phyloP scores from a whole-genome alignment of 2,113 vertebrate species.

The Rhea pennata region DNA sequence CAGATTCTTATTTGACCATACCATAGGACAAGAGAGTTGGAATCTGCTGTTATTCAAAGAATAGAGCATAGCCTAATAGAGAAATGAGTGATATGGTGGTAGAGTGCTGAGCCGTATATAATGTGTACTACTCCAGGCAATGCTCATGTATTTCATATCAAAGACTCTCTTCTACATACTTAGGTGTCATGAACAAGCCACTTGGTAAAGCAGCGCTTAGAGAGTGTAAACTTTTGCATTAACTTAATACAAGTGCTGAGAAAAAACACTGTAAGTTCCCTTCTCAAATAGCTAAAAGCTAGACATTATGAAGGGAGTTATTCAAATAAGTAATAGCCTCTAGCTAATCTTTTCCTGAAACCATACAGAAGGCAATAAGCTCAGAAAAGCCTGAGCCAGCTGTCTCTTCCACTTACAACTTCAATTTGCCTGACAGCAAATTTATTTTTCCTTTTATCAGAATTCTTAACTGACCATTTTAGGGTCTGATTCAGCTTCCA shows the following conservation, averaged over 20 bases:
- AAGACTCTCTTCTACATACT: accelerated
- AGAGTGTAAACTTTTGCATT: neutral
- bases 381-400: neutral
- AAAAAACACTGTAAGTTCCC: neutral
- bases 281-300: neutral
- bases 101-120: neutral
- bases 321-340: constrained; percentile 32
- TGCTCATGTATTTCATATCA: neutral
- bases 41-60: neutral
- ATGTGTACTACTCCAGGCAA: neutral
- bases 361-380: constrained; percentile 7
- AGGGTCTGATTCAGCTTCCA: neutral
- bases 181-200: neutral
- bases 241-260: neutral
- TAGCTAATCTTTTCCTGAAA: constrained; percentile 36
- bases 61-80: neutral
- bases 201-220: neutral
- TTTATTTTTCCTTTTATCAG: constrained; percentile 17
- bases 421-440: neutral
- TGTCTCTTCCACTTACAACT: neutral
- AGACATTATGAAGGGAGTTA: constrained; percentile 7
- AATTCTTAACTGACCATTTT: neutral
- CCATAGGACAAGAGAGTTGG: neutral
- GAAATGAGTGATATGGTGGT: neutral
- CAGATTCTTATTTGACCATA: neutral